phyloP scores from a whole-genome alignment of 2,888 invertebrate species.

The Drosophila mettleri region DNA sequence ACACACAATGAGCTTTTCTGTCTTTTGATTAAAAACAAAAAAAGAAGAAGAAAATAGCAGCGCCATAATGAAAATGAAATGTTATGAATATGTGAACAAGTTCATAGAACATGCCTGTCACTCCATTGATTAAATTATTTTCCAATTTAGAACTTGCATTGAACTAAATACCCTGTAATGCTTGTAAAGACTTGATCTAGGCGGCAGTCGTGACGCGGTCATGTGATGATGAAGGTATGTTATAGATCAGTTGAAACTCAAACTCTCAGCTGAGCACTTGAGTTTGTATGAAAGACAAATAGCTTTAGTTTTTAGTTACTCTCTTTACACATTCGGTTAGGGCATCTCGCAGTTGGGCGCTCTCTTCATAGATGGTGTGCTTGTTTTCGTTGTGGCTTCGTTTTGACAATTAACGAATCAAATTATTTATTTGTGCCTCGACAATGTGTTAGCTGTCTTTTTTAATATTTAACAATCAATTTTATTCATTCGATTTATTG shows the following conservation, averaged over 20 bases:
- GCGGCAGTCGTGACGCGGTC: neutral
- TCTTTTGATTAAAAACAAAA: slow-evolving; percentile 68
- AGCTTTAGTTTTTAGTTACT: neutral
- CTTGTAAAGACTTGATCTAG: neutral
- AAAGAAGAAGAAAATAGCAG: slow-evolving; percentile 15
- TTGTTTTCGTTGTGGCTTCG: neutral
- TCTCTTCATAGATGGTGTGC: neutral
- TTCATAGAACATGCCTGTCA: slow-evolving; percentile 21
- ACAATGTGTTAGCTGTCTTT: slow-evolving; percentile 10
- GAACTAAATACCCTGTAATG: slow-evolving; percentile 28
- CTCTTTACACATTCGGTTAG: neutral
- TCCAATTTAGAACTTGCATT: slow-evolving; percentile 50
- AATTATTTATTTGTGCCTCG: slow-evolving; percentile 23
- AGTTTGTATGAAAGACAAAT: neutral
- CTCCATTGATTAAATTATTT: slow-evolving; percentile 68
- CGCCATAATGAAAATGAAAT: slow-evolving; percentile 31
- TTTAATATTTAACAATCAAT: slow-evolving; percentile 50
- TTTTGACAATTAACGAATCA: slow-evolving; percentile 20
- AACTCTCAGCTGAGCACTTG: neutral
- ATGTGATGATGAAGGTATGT: no score
- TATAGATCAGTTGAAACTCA: neutral
- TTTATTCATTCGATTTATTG: slow-evolving; percentile 32
- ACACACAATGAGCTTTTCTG: slow-evolving; percentile 24
- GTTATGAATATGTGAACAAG: slow-evolving; percentile 41
- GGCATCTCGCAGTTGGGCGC: slow-evolving; percentile 3